These are phyloP conservation scores for Tylochromis polylepis DNA, from an alignment of 2,113 vertebrate genomes.

Conservation along the genomic window DNA sequence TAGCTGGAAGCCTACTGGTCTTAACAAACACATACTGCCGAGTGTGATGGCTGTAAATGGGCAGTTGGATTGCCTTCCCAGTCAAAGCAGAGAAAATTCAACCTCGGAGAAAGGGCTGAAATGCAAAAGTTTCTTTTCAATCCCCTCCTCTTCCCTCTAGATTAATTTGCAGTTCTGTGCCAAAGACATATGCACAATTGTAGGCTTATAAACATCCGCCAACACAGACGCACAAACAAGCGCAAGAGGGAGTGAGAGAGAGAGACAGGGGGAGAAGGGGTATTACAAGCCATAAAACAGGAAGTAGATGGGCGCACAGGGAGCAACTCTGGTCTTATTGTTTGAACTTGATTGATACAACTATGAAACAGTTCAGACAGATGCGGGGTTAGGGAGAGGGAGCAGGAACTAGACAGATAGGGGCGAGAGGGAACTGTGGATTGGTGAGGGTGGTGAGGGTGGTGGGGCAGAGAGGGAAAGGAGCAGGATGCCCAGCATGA, in stretches of 20 bases:
- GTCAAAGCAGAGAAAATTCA: background rate
- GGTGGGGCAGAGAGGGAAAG: background rate
- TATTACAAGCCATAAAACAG: conserved; percentile 63
- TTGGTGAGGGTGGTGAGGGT: background rate
- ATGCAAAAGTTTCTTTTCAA: conserved; percentile 9
- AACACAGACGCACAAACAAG: background rate
- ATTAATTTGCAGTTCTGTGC: conserved; percentile 27
- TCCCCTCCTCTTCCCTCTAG: background rate
- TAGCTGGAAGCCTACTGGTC: background rate
- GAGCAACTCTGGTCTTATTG: conserved; percentile 63
- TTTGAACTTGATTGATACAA: conserved; percentile 71
- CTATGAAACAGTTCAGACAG: conserved; percentile 60
- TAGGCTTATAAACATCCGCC: conserved; percentile 6
- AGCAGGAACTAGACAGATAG: background rate
- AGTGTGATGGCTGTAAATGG: background rate
- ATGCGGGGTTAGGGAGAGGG: conserved; percentile 6
- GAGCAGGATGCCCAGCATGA: conserved; percentile 3
- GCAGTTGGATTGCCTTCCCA: background rate
- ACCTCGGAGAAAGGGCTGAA: background rate
- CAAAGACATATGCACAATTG: background rate
- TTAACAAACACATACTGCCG: background rate
- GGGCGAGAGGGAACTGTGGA: background rate
- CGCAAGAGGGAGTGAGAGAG: background rate
- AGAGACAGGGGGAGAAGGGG: background rate
- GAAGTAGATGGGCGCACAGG: conserved; percentile 63